These are phyloP conservation scores for Trichogramma evanescens DNA, from an alignment of 2,888 invertebrate genomes.

Conservation along the genomic window DNA sequence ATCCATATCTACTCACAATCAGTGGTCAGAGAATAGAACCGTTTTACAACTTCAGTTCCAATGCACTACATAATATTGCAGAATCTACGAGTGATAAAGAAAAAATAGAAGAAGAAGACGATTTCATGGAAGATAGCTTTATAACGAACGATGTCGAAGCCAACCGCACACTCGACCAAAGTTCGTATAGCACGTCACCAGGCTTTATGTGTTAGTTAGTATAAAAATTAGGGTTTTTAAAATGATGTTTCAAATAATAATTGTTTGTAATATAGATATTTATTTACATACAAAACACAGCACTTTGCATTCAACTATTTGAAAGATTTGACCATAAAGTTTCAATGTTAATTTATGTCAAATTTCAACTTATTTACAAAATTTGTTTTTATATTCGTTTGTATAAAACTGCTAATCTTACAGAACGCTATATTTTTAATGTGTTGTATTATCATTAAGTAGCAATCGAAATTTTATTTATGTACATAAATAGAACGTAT, in stretches of 20 bases:
- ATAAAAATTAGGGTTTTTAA: background rate
- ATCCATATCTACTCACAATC: conserved; percentile 70
- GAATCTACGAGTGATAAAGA: conserved; percentile 11
- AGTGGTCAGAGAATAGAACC: conserved; percentile 47
- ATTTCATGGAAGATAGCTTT: conserved; percentile 32
- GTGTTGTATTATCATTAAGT: background rate
- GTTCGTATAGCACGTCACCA: conserved; percentile 31
- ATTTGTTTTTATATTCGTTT: too few relatives aligned
- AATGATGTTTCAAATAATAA: conserved; percentile 12
- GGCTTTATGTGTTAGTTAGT: conserved; percentile 23
- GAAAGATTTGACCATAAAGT: too few relatives aligned
- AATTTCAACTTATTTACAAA: too few relatives aligned
- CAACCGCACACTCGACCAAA: conserved; percentile 24
- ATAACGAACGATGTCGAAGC: conserved; percentile 21
- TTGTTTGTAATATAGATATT: conserved; percentile 11
- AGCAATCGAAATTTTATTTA: conserved; percentile 19
- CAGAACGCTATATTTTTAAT: too few relatives aligned
- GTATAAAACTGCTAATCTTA: too few relatives aligned
- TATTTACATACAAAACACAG: conserved; percentile 11
- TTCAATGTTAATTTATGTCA: too few relatives aligned
- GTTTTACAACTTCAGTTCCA: conserved; percentile 51
- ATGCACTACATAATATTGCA: conserved; percentile 9
- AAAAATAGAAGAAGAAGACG: conserved; percentile 29
- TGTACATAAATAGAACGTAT: conserved; percentile 28
- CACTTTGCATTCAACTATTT: too few relatives aligned